These are phyloP conservation scores for Caenorhabditis uteleia DNA, from an alignment of 2,888 invertebrate genomes.

Conservation along the genomic window DNA sequence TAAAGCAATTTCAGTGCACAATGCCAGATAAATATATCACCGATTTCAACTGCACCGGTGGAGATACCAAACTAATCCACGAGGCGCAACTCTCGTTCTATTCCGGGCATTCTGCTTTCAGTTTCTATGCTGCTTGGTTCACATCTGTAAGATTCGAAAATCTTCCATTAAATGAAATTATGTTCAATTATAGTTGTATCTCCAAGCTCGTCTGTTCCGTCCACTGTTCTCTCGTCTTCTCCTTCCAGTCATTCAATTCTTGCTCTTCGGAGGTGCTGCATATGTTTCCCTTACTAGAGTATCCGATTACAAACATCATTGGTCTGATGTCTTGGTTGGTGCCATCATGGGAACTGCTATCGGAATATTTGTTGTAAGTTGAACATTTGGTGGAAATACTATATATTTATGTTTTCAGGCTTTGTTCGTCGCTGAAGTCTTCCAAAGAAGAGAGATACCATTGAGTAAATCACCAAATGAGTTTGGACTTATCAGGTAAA, in stretches of 20 bases:
- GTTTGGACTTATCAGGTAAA: slow-evolving; percentile 54
- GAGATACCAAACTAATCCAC: slow-evolving; percentile 58
- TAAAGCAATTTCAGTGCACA: slow-evolving; percentile 30
- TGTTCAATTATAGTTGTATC: slow-evolving; percentile 77
- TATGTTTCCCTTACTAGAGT: slow-evolving; percentile 43
- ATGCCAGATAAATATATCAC: slow-evolving; percentile 56
- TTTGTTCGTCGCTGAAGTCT: slow-evolving; percentile 65
- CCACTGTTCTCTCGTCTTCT: slow-evolving; percentile 79
- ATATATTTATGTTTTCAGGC: slow-evolving; percentile 42
- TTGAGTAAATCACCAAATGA: slow-evolving; percentile 33
- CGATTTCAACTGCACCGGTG: slow-evolving; percentile 57
- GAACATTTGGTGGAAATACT: not conserved
- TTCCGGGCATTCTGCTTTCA: slow-evolving; percentile 69
- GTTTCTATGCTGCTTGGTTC: slow-evolving; percentile 69
- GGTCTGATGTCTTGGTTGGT: slow-evolving; percentile 93
- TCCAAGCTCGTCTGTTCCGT: slow-evolving; percentile 85
- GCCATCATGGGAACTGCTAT: slow-evolving; percentile 71
- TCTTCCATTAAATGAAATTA: not conserved
- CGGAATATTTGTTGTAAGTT: slow-evolving; percentile 48
- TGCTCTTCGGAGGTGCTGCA: slow-evolving; percentile 76
- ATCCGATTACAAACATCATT: slow-evolving; percentile 83
- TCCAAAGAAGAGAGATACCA: slow-evolving; percentile 66
- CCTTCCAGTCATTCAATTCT: slow-evolving; percentile 84
- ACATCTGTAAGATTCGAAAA: slow-evolving; percentile 55
- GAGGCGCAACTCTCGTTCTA: slow-evolving; percentile 68